phyloP scores from a whole-genome alignment of 2,113 vertebrate species.

The Cynocephalus volans region DNA sequence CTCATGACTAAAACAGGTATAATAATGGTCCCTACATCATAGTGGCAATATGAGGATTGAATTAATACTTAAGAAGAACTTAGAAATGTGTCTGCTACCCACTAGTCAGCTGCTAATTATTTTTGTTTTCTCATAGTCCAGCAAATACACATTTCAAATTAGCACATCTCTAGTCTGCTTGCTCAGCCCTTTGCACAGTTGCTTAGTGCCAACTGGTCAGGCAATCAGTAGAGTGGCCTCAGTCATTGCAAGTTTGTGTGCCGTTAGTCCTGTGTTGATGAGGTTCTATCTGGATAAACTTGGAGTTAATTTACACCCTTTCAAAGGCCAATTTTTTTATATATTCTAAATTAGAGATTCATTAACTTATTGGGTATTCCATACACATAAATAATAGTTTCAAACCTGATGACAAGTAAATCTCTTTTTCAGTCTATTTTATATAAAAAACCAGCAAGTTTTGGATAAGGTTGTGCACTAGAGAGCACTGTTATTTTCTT shows the following conservation, averaged over 20 bases:
- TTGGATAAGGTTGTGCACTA: not conserved
- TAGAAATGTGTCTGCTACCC: not conserved
- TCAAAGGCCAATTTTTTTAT: not conserved
- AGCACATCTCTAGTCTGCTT: not conserved
- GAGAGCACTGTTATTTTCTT: not conserved
- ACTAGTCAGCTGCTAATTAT: not conserved
- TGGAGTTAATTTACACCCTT: not conserved
- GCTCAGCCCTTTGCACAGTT: not conserved
- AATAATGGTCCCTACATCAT: not conserved
- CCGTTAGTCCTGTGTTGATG: not conserved
- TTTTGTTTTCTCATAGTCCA: not conserved
- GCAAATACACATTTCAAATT: not conserved
- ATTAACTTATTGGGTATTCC: not conserved
- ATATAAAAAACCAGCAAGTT: conserved; percentile 21
- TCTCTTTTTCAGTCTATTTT: not conserved
- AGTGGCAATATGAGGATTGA: not conserved
- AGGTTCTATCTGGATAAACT: not conserved
- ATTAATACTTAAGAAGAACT: not conserved
- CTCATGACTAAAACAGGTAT: not conserved
- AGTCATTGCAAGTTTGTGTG: not conserved
- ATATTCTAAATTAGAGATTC: not conserved
- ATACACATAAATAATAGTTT: not conserved
- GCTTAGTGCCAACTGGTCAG: not conserved
- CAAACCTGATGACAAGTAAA: not conserved
- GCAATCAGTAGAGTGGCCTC: not conserved